Evolutionary conservation across 2,888 invertebrate genomes (phyloP), one percentile per base, ranked within the genome.

Genomic region (Cantharis nigra): DNA sequence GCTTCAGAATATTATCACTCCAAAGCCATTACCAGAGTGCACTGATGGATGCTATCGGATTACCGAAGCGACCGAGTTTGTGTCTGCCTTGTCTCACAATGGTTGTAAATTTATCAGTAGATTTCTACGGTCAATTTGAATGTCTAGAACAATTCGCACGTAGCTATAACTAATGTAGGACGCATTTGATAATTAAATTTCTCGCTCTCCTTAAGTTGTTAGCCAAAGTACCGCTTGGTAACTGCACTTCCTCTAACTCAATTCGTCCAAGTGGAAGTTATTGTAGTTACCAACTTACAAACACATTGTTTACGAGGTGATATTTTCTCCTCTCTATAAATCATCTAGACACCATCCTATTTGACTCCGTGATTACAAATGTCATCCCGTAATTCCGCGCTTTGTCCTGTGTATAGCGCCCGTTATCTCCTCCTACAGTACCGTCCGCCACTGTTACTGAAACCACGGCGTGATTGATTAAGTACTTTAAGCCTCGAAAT

Each of bases 181-280:
- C 85, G 84, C 86, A 85, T 87, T 86, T 86, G 85, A 87, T 87
- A 87, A 87, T 87, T 86, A 86, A 87, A 87, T 86, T 86, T 85
- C 85, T 74, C 77, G 74, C 69, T 70, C 62, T 79, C 64, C 71
- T 84, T 82, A 72, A 78, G 77, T 71, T 79, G 80, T 80, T 79
- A 80, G 80, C 79, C 77, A 78, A 78, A 49, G 77, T 79, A 79
- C 72, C 16, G 79, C 81, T 81, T 75, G 76, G 74, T 63, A 80
- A 79, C 79, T 82, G 74, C 80, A 80, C 78, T 81, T 80, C 80
- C 78, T 80, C 76, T 76, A 62, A 80, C 76, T 79, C 72, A 84
- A 84, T 83, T 82, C 83, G 81, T 77, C 81, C 82, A 79, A 83
- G 84, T 83, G 84, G 84, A 85, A 85, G 84, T 85, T 85, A 85